These are phyloP conservation scores for Notarius quadriscutis DNA, from an alignment of 2,113 vertebrate genomes.

Conservation along the genomic window DNA sequence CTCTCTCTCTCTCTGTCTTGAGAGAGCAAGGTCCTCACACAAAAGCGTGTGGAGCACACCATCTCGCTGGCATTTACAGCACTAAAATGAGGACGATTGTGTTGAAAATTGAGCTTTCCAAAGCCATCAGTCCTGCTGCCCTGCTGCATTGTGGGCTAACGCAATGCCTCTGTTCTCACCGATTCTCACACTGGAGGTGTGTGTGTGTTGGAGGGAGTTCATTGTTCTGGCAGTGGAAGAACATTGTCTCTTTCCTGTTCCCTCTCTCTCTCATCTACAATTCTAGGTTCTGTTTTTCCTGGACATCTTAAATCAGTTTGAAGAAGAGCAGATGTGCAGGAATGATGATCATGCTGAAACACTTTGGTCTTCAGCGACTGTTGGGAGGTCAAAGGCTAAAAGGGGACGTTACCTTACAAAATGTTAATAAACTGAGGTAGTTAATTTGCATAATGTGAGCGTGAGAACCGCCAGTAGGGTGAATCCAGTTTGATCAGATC, in stretches of 20 bases:
- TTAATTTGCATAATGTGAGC: not conserved
- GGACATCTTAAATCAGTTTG: not conserved
- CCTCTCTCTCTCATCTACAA: not conserved
- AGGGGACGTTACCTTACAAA: not conserved
- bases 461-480: not conserved
- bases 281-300: not conserved
- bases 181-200: conserved; percentile 70
- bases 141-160: conserved; percentile 73
- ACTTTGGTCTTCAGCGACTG: not conserved
- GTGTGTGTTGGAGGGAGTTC: conserved; percentile 19
- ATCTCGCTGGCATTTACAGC: conserved; percentile 76
- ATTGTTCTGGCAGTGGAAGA: conserved; percentile 66
- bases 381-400: no score
- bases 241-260: conserved; percentile 48
- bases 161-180: conserved; percentile 70
- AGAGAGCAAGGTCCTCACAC: conserved; percentile 70
- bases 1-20: conserved; percentile 58
- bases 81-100: conserved; percentile 77
- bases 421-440: not conserved
- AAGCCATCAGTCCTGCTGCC: conserved; percentile 72
- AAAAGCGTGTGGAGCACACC: conserved; percentile 68
- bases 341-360: not conserved
- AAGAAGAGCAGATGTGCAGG: not conserved
- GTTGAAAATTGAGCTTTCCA: conserved; percentile 79
- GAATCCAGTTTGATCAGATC: no score